phyloP scores from a whole-genome alignment of 2,888 invertebrate species.

The Dexiosoma caninum region DNA sequence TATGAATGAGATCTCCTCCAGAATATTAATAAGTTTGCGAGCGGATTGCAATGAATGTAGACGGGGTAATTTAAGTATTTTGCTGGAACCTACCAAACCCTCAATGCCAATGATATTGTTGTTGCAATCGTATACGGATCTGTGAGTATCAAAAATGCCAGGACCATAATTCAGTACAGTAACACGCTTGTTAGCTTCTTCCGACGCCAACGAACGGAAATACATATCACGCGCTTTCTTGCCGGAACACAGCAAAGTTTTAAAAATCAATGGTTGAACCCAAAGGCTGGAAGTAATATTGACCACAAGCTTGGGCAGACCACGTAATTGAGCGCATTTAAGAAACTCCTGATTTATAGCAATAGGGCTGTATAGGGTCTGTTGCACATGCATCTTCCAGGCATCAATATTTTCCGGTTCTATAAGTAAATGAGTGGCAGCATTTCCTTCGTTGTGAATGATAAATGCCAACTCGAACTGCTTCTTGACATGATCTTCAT shows the following conservation, averaged over 20 bases:
- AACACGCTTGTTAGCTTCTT: constrained; percentile 68
- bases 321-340: constrained; percentile 51
- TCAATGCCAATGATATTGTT: constrained; percentile 69
- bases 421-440: constrained; percentile 69
- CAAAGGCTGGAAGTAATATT: constrained; percentile 72
- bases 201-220: constrained; percentile 74
- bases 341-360: constrained; percentile 73
- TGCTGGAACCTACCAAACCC: constrained; percentile 65
- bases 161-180: constrained; percentile 73
- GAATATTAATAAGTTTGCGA: constrained; percentile 73
- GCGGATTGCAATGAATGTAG: constrained; percentile 69
- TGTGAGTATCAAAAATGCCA: constrained; percentile 70
- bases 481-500: constrained; percentile 18
- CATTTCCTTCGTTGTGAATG: constrained; percentile 72
- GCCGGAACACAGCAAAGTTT: constrained; percentile 71
- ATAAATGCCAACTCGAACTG: constrained; percentile 71
- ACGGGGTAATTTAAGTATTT: constrained; percentile 63
- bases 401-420: constrained; percentile 69
- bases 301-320: constrained; percentile 69
- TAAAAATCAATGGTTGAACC: constrained; percentile 70
- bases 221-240: constrained; percentile 75
- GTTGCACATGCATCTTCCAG: constrained; percentile 71
- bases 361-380: constrained; percentile 70
- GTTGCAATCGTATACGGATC: constrained; percentile 69
- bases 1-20: constrained; percentile 73